Conservation (phyloP, 1,140 invertebrate genomes). For the Cryptotermes secundus region DNA sequence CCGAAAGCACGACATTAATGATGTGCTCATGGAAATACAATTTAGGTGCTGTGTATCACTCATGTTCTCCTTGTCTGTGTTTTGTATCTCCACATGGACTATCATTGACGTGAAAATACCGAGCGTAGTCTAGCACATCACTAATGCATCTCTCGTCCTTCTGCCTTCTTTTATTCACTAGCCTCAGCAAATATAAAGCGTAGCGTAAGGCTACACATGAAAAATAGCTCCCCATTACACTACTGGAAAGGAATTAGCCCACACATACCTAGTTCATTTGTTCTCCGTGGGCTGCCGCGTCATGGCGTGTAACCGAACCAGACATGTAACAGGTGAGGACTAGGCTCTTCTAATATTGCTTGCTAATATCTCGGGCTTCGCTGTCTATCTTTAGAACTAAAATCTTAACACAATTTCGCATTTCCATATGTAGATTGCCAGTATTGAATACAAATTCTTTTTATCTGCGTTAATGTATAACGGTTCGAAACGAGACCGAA, state of each 20-base stretch:
- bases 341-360: no score
- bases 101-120: background rate
- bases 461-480: no score
- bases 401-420: no score
- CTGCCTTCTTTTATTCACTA: background rate
- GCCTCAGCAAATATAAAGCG: background rate
- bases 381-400: background rate
- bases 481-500: no score
- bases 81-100: background rate
- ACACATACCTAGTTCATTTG: background rate
- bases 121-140: background rate
- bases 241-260: background rate
- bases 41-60: no score
- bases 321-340: background rate
- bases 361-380: background rate
- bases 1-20: no score
- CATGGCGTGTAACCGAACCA: background rate
- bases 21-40: no score
- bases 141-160: background rate
- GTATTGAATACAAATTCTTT: no score
- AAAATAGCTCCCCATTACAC: constrained; percentile 8
- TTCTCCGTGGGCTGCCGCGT: background rate
- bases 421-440: no score
- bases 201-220: constrained; percentile 5
- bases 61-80: no score